A percentile compares a stretch with the other conserved stretches of the same genome.
These are phyloP conservation scores for Gadopsis bispinosus DNA, from an alignment of 2,797 vertebrate species.

Conservation along the genomic window DNA sequence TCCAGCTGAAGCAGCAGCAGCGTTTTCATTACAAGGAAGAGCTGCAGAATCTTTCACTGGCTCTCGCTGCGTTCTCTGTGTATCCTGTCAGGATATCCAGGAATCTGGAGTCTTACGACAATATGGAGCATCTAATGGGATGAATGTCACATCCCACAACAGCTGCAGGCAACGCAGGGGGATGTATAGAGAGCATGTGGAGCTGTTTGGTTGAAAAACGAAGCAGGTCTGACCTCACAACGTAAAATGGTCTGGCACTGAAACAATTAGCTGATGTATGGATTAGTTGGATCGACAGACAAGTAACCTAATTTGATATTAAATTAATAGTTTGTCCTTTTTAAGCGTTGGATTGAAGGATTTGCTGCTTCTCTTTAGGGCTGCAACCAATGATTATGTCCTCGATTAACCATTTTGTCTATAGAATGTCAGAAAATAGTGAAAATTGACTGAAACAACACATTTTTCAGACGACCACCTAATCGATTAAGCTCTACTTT, in stretches of 20 bases:
- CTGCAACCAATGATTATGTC: background rate
- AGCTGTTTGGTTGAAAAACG: conserved; percentile 20
- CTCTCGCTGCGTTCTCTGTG: conserved; percentile 36
- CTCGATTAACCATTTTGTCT: background rate
- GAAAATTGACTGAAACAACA: no score
- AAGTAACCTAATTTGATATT: background rate
- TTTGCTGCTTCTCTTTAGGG: background rate
- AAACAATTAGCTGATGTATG: background rate
- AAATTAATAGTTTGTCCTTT: background rate
- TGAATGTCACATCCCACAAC: conserved; percentile 53
- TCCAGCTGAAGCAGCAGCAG: conserved; percentile 49
- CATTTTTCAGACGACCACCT: no score
- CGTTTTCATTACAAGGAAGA: conserved; percentile 54
- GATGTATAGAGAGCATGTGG: conserved; percentile 36
- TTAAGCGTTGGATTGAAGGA: background rate
- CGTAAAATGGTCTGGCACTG: background rate
- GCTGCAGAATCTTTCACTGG: conserved; percentile 47
- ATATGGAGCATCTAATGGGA: conserved; percentile 54
- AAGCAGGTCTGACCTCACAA: conserved; percentile 4
- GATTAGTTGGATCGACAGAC: background rate
- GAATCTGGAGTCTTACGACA: conserved; percentile 59
- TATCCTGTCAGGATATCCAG: conserved; percentile 79
- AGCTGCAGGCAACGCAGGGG: conserved; percentile 43
- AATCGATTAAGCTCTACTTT: background rate
- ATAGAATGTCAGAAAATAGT: background rate